Percentiles rank a stretch among this genome's conserved stretches.
phyloP scores from a whole-genome alignment of 2,113 vertebrate species.

The Apteryx mantelli region DNA sequence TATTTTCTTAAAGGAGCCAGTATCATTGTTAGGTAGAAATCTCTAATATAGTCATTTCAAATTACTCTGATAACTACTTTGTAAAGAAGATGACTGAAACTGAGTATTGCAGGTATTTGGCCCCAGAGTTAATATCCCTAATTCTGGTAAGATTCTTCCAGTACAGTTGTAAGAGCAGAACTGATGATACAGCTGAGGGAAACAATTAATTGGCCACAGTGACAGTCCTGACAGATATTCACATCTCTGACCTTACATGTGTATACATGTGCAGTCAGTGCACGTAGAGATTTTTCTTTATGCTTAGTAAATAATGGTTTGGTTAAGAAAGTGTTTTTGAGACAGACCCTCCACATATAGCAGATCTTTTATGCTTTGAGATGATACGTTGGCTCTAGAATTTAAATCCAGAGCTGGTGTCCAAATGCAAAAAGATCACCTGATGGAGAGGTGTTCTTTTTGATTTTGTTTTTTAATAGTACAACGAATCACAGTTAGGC shows the following conservation, averaged over 20 bases:
- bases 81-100: neutral
- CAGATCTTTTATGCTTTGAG: neutral
- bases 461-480: neutral
- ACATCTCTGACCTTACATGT: rapidly evolving
- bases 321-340: neutral
- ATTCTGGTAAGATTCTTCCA: neutral
- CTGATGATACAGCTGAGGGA: neutral
- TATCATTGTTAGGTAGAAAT: neutral
- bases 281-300: neutral
- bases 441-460: neutral
- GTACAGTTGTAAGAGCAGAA: rapidly evolving
- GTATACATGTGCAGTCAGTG: neutral
- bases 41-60: neutral
- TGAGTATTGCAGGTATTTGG: neutral
- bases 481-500: neutral
- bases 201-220: neutral
- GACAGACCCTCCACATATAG: rapidly evolving
- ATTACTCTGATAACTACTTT: neutral
- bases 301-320: rapidly evolving
- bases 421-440: neutral
- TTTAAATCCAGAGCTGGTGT: neutral
- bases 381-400: rapidly evolving
- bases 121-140: neutral
- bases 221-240: too few relatives aligned
- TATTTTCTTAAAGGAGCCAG: neutral